These are phyloP conservation scores for Ceratosolen fusciceps DNA, from an alignment of 1,140 invertebrate genomes.

Conservation along the genomic window DNA sequence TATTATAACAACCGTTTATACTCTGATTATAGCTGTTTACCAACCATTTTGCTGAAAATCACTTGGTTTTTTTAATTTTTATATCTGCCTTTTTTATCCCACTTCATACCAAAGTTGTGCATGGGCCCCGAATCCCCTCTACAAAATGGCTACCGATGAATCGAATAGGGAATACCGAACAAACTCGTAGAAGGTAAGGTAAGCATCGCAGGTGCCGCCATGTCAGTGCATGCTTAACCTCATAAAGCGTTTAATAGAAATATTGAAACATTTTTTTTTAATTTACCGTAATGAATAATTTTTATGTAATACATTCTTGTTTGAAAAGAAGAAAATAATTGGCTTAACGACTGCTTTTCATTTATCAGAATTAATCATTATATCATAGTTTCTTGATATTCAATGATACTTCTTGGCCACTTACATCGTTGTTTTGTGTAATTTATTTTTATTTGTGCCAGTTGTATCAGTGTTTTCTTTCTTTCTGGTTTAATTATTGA, in stretches of 20 bases:
- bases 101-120: constrained; percentile 41
- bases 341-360: neutral
- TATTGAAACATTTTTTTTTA: neutral
- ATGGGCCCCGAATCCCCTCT: constrained; percentile 62
- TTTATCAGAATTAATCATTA: too few relatives aligned
- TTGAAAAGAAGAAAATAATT: neutral
- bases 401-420: too few relatives aligned
- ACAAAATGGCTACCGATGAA: constrained; percentile 68
- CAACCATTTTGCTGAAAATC: too few relatives aligned
- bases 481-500: too few relatives aligned
- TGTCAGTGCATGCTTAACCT: constrained; percentile 71
- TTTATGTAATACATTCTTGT: neutral
- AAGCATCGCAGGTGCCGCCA: constrained; percentile 70
- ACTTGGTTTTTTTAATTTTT: too few relatives aligned
- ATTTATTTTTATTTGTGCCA: too few relatives aligned
- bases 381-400: too few relatives aligned
- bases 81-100: neutral
- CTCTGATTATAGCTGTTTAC: too few relatives aligned
- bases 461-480: too few relatives aligned
- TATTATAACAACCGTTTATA: too few relatives aligned
- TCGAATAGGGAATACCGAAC: constrained; percentile 60
- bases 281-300: neutral
- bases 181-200: constrained; percentile 65
- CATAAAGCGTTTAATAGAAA: constrained; percentile 55
- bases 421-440: too few relatives aligned